Evolutionary conservation across 2,888 invertebrate genomes (phyloP), one percentile per base, ranked within the genome.

Genomic region (Caenorhabditis sp.): DNA sequence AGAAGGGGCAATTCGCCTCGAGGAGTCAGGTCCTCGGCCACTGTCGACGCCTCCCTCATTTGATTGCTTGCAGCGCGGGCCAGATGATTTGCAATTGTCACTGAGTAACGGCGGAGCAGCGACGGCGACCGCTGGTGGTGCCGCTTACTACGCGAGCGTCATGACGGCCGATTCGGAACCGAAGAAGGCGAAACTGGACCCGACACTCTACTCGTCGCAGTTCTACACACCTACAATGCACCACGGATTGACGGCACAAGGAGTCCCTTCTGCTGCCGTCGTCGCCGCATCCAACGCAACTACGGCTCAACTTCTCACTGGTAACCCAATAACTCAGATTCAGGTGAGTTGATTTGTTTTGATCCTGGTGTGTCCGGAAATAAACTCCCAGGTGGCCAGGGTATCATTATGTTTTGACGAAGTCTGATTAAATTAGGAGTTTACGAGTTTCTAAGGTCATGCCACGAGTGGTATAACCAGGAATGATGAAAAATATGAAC

Each of bases 121-220:
- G 64, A 77, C 78, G 22, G 67, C 81, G 72, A 50, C 69, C 50
- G 65, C 65, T 26, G 84, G 82, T 61, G 82, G 67, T 22, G 74
- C 77, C 15, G 72, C 80, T 40, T 71, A 56, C 77, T 82, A 65
- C 55, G 56, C 78, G 32, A 77, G 67, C 62, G 79, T 85, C 35
- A 89, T 89, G 88, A 89, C 89, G 24, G 87, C 88, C 24, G 89
- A 88, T 58, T 86, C 86, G 44, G 90, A 89, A 55, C 87, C 89
- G 26, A 89, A 90, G 71, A 90, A 90, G 85, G 90, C 88, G 13
- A 67, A 71, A 35, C 56, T 87, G 50, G 87, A 87, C 58, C 85
- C 85, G 37, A 56, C 82, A 18, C 77, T 82, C n/a, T 79, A 82
- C 72, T 76, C 76, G 15, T 74, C 74, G 20, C 84, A 84, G 58